Base-by-base conservation (phyloP, 2,113 vertebrate genomes). In the Casuarius casuarius region DNA sequence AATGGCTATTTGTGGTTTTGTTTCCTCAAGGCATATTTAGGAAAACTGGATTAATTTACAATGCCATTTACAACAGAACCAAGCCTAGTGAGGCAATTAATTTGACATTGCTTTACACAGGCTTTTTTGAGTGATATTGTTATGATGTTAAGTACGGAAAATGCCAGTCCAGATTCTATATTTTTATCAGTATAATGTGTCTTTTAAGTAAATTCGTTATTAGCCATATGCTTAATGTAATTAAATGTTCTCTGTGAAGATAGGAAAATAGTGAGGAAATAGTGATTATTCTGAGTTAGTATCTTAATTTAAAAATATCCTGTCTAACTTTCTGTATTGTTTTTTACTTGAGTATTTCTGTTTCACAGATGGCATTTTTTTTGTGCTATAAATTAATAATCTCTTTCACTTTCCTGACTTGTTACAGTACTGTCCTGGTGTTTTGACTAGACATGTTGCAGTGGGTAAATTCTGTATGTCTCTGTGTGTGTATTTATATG, bases 161-260 rank as follows among this genome's bases (percentile, higher is more conserved):
- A 94, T 58, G n/a, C 71, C 77, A 58, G 65, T 23, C 84, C 92
- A 95, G 93, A 95, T 95, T 94, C 85, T 95, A 91, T 93, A 92
- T 90, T 96, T 96, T 91, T 97, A 91, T 95, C 82, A 87, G 5
- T 83, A 80, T 93, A 89, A 92, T 80, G 31, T 77, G 79, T 95
- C 84, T 95, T 94, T 96, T 97, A 95, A 97, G 93, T 96, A 97
- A 97, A 96, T 93, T 94, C 58, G 94, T 83, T 82, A 94, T 96
- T 97, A 96, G 48, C 84, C 74, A 76, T 93, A 85, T 54, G 88
- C 90, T 98, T 95, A 96, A 95, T 96, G 65, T 94, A 92, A 89
- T 85, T 84, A 38, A 67, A 71, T 95, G 89, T 83, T 96, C 91
- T 95, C 25, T 79, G 21, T 88, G 85, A 96, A 65, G 49, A 79